Evolutionary conservation across 2,797 vertebrate genomes (phyloP).

Genomic region (Alcedo quadribrachys): DNA sequence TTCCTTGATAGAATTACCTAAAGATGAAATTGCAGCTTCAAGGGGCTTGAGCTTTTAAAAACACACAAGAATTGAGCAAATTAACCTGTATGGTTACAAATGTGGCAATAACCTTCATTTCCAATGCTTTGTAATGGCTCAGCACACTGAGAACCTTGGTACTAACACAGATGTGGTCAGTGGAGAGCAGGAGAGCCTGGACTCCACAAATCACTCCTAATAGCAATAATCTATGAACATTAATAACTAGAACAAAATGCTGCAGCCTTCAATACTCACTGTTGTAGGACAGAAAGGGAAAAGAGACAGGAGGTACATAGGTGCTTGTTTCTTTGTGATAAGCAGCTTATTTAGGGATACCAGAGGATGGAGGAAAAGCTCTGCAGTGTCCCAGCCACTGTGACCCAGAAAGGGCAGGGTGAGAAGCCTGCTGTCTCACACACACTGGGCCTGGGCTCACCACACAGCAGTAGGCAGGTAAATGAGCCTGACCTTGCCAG

Average conservation of each 20-base stretch:
- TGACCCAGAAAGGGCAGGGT: background rate
- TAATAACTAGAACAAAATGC: slow-evolving; percentile 17
- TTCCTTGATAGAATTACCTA: slow-evolving; percentile 50
- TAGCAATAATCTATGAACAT: background rate
- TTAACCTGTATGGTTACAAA: background rate
- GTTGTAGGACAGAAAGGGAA: background rate
- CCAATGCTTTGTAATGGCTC: background rate
- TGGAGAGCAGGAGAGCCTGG: slow-evolving; percentile 21
- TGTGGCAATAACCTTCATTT: slow-evolving; percentile 1
- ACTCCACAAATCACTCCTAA: slow-evolving; percentile 25
- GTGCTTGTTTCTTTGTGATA: background rate
- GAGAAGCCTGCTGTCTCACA: background rate
- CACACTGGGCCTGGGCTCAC: background rate
- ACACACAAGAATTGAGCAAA: slow-evolving; percentile 7
- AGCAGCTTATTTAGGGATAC: background rate
- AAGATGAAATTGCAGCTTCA: slow-evolving; percentile 47
- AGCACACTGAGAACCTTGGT: background rate
- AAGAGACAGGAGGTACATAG: background rate
- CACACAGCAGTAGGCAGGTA: background rate
- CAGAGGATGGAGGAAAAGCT: background rate
- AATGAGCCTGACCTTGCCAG: background rate
- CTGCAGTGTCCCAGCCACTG: background rate
- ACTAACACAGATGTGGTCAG: background rate
- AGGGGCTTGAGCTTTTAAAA: slow-evolving; percentile 22
- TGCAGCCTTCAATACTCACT: background rate